Base-by-base conservation (phyloP, 2,113 vertebrate genomes). In the Macheiramphus alcinus region DNA sequence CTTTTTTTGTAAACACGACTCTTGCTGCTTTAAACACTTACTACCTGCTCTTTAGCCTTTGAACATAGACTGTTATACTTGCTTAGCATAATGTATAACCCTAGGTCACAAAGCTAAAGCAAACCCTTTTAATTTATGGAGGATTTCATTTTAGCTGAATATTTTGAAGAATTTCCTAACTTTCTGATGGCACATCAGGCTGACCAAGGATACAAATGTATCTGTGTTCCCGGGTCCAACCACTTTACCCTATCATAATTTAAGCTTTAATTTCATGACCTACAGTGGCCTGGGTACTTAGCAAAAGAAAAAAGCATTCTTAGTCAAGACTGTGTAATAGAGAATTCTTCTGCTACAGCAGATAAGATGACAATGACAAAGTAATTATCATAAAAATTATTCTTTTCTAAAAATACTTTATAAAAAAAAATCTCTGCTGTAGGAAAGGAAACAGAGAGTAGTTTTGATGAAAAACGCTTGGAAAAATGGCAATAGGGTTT, bases 11-110 rank as follows among this genome's bases (percentile, higher is more conserved):
- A 87, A 95, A 84, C 59, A 86, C 0, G 8, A 66, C 84, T 83
- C 90, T 94, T 94, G 83, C 87, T 87, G 81, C 88, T 97, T 97
- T 96, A 94, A 96, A 95, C 80, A 95, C 88, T 97, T 90, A 58
- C 70, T 93, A 94, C 94, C 96, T 97, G 97, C 97, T 93, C 95
- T 98, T 97, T 98, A 94, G 95, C 97, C 97, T 97, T 80, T 91
- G 87, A 95, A 93, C 71, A 92, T 3, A 73, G 95, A 52, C 75
- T 34, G 91, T 76, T 92, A 70, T 40, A 87, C 83, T 97, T 94
- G 94, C 79, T 94, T 93, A 93, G 92, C 93, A 98, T 97, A 97
- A 96, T 96, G 93, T 88, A 91, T 97, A 95, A 98, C 97, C 97
- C 71, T 81, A 76, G 95, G 97, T 97, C 97, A 96, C 36, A 31